Base-by-base conservation (phyloP, 1,140 invertebrate species). In the Littorina saxatilis region DNA sequence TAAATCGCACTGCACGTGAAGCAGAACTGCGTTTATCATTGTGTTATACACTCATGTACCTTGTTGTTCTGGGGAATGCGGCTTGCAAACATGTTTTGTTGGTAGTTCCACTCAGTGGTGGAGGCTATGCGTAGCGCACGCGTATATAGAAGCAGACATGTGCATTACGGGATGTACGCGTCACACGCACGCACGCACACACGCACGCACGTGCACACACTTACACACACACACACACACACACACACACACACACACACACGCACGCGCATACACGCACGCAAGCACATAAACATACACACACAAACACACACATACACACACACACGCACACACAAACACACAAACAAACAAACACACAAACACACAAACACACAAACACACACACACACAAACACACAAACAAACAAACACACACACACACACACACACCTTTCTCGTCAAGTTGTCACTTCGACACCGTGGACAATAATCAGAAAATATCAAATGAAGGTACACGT, bases 291-390 rank as follows among this genome's bases (percentile, higher is more conserved):
- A 39, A 17, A 23, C 66, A 39, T 32, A 23, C 66, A 23, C 13
- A 23, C 66, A 35, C 66, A 70, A 17, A 70, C 66, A 70, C 66
- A 70, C 66, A 70, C 66, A 70, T 32, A 70, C 66, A 35, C 29
- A 35, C 29, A 23, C 29, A 70, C 11, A 35, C 66, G 23, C 66
- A 35, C 29, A 37, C 66, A 23, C 29, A 35, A 4, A 37, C 37
- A 39, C 66, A 39, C 37, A 61, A 9, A 61, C 23, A 61, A 7
- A 29, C 58, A 23, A 9, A 23, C 58, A 23, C 58, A 23, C 58
- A 7, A 7, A 4, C 7, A 23, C 58, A 23, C 58, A 61, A 9
- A 61, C 58, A 29, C 58, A 61, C 58, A 61, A 9, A 61, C 58
- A 29, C 7, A 23, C 58, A 61, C 23, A 23, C 58, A 61, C 7